Conservation (phyloP, 2,113 vertebrate species). For the Nematolebias whitei region DNA sequence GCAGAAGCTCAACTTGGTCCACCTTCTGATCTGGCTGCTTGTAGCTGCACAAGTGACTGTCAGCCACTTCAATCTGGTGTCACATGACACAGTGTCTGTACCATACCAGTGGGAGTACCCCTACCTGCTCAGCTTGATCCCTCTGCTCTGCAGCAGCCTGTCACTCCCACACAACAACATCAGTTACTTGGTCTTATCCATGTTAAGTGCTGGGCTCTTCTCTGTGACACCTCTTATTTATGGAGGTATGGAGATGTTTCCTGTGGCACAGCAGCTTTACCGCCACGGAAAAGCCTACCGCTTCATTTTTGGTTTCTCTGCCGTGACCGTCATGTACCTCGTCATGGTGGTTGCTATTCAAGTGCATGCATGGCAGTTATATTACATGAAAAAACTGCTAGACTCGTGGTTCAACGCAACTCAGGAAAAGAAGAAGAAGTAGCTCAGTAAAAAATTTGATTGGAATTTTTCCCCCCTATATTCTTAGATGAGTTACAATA, state of each 20-base stretch:
- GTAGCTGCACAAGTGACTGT: slow-evolving; percentile 88
- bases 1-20: slow-evolving; percentile 90
- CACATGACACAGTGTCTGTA: slow-evolving; percentile 89
- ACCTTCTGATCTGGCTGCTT: slow-evolving; percentile 89
- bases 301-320: slow-evolving; percentile 93
- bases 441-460: slow-evolving; percentile 23
- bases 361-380: slow-evolving; percentile 95
- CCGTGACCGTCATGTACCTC: slow-evolving; percentile 93
- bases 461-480: slow-evolving; percentile 15
- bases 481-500: slow-evolving; percentile 18
- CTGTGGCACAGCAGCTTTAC: slow-evolving; percentile 95
- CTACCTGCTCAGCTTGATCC: slow-evolving; percentile 85
- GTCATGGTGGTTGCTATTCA: slow-evolving; percentile 91
- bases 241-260: slow-evolving; percentile 98
- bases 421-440: slow-evolving; percentile 94
- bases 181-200: slow-evolving; percentile 96
- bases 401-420: slow-evolving; percentile 97
- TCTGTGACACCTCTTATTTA: slow-evolving; percentile 95
- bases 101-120: slow-evolving; percentile 99
- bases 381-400: slow-evolving; percentile 97
- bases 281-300: slow-evolving; percentile 95
- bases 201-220: slow-evolving; percentile 96
- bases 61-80: slow-evolving; percentile 86
- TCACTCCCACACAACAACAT: slow-evolving; percentile 97
- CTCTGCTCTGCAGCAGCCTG: slow-evolving; percentile 82